Evolutionary conservation across 92 coral and sea anemone genomes (phyloP), one percentile per base, ranked within the genome.

Genomic region (Bergia puertoricense): DNA sequence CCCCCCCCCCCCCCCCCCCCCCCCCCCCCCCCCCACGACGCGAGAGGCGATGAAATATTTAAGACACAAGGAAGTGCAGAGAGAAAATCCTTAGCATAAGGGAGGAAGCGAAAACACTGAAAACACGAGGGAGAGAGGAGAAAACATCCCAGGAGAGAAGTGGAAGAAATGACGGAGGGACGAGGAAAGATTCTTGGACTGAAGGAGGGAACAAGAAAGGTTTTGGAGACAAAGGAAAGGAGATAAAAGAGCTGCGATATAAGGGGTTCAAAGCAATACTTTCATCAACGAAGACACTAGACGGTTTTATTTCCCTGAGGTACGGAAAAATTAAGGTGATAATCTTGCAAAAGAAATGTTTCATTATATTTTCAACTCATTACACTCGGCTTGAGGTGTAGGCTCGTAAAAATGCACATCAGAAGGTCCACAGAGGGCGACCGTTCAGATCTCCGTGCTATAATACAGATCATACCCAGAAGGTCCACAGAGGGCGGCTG

Each of bases 371-470:
- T 16, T 66, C 18, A 66, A 23, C 18, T 66, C 36, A 66, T 66
- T 66, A 66, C 36, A 18, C 8, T 30, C 30, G 30, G 30, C 30
- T 30, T 30, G 30, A 30, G 30, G 30, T 30, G 30, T 30, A 30
- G 30, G 30, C 30, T 30, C 30, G 30, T 30, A 30, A 30, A 30
- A 30, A 30, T 30, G 30, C 30, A 30, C 30, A 30, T 30, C 69
- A 62, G 0, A 22, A 14, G 5, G 5, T 62, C 16, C 13, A 15
- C 69, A 62, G 69, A 62, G 7, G 30, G 8, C 6, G 30, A 22
- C 9, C 20, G 22, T 10, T 69, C 75, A 82, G 38, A 82, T 82
- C 77, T 82, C 86, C 59, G 86, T 82, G 75, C 76, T 54, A 67
- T 44, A 82, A 66, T 1, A 66, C 76, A 11, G 59, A 10, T 10